Base-by-base conservation (phyloP, 2,797 vertebrate species). In the Cossypha caffra region DNA sequence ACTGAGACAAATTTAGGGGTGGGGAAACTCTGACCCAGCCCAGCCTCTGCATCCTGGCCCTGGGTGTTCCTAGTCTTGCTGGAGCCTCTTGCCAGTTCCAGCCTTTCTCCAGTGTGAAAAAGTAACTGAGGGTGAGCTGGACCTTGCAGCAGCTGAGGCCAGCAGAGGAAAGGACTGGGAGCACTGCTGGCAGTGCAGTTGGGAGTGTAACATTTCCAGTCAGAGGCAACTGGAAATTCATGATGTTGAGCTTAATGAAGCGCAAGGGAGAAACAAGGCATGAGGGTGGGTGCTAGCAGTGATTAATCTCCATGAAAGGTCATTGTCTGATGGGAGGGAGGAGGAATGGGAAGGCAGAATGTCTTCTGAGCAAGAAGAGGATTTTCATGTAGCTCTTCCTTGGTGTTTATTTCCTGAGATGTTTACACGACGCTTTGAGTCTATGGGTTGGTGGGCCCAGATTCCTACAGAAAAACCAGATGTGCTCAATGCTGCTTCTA, bases 201-300 rank as follows among this genome's bases (percentile, higher is more conserved):
- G 62, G 58, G 71, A 88, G 55, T 58, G 61, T 86, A 73, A 84
- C 10, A 62, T 95, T 94, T 93, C 85, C 74, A 86, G 28, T 59
- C 17, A 1, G 62, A n/a, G 63, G 75, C 0, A 3, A 72, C 51
- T 88, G 83, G 74, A 95, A 95, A 95, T 51, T 57, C 5, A 3
- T 24, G 42, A 16, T 37, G 63, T 21, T 28, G 86, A 61, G 47
- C 8, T 86, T 73, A 84, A 88, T 59, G 90, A 95, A 81, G 90
- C 73, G 88, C 0, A 2, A 91, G 72, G 72, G 67, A 94, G 82
- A 87, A 83, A 47, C 4, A 6, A 58, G 42, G 50, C 33, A 21
- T 8, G 58, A 80, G 86, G 77, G 82, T 80, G 68, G 78, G 67
- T 69, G 80, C 66, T 82, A 77, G 68, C 21, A 52, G 54, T 76